phyloP scores from a whole-genome alignment of 2,888 invertebrate genomes.

The Erebia ligea region DNA sequence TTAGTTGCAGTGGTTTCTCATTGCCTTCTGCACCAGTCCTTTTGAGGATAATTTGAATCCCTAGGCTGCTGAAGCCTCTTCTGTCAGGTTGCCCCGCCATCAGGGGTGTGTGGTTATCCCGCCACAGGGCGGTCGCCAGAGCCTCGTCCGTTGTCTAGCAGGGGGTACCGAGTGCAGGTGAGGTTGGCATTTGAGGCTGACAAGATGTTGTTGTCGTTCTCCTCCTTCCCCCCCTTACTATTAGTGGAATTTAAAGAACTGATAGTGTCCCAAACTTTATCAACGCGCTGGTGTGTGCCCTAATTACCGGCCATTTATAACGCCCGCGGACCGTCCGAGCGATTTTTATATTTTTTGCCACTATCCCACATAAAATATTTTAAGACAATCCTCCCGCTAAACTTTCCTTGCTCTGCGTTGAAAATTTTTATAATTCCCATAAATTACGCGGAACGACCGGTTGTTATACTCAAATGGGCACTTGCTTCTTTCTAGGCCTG shows the following conservation, averaged over 20 bases:
- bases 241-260: conserved; percentile 29
- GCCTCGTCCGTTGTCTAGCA: too few relatives aligned
- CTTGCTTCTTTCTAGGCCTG: conserved; percentile 29
- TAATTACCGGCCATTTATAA: conserved; percentile 79
- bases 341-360: conserved; percentile 70
- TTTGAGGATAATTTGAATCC: too few relatives aligned
- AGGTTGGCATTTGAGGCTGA: too few relatives aligned
- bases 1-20: too few relatives aligned
- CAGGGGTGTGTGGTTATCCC: too few relatives aligned
- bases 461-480: conserved; percentile 38
- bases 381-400: conserved; percentile 57
- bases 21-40: too few relatives aligned
- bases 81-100: too few relatives aligned
- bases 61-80: too few relatives aligned
- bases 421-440: conserved; percentile 52
- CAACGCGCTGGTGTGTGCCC: conserved; percentile 57
- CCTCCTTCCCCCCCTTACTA: too few relatives aligned
- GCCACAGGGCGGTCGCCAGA: too few relatives aligned
- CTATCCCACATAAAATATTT: conserved; percentile 61
- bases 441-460: conserved; percentile 46
- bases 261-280: conserved; percentile 46
- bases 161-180: too few relatives aligned
- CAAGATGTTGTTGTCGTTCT: too few relatives aligned
- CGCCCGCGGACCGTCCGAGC: conserved; percentile 65
- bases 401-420: conserved; percentile 48